Evolutionary conservation across 2,797 vertebrate genomes (phyloP).

Genomic region (Sylvilagus floridanus): DNA sequence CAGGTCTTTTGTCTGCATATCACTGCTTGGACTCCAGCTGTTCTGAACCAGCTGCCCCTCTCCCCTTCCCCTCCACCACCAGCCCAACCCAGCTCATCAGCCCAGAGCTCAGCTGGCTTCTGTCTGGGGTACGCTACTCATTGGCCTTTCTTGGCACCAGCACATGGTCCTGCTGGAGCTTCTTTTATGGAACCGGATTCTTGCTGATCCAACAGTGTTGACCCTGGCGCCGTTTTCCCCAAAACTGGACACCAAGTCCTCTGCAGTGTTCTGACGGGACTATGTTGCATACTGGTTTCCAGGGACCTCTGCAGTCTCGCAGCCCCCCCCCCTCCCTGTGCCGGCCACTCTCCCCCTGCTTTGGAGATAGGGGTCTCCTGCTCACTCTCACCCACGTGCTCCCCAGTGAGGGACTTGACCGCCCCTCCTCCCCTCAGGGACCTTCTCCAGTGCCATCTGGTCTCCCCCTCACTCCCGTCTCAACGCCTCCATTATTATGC

Average conservation of each 20-base stretch:
- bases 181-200: background rate
- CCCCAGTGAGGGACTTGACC: background rate
- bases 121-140: background rate
- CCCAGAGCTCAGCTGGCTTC: background rate
- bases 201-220: background rate
- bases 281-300: background rate
- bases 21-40: background rate
- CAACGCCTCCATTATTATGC: background rate
- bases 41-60: background rate
- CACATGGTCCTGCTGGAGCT: background rate
- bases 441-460: background rate
- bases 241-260: background rate
- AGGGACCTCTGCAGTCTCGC: background rate
- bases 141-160: background rate
- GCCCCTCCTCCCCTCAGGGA: accelerated
- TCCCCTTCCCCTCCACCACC: background rate
- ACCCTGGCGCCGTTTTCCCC: background rate
- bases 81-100: background rate
- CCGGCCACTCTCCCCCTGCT: background rate
- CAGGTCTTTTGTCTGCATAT: background rate
- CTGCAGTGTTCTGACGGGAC: background rate
- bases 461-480: background rate
- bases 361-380: background rate
- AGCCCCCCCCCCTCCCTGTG: background rate
- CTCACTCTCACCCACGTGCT: background rate